Conservation (phyloP, 2,888 invertebrate genomes). For the Vannuccia rotundouncinata region DNA sequence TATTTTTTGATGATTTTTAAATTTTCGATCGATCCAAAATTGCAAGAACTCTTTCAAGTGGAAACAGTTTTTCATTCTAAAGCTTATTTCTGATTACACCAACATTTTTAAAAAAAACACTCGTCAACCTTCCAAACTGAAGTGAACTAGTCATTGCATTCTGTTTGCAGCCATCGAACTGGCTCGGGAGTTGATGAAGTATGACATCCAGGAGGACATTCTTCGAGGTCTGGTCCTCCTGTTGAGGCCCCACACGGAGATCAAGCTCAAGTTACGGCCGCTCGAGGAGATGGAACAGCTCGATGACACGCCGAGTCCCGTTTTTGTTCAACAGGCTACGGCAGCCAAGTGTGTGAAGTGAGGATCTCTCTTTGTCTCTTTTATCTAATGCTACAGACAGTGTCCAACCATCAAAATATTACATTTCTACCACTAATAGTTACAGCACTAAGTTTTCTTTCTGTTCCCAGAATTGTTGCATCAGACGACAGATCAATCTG, state of each 20-base stretch:
- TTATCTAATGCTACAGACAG: not conserved
- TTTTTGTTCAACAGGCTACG: conserved; percentile 56
- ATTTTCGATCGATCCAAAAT: not conserved
- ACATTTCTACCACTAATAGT: not conserved
- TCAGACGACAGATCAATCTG: not conserved
- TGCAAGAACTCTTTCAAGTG: too few species aligned
- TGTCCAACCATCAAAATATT: not conserved
- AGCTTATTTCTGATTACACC: too few species aligned
- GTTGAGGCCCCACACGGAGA: conserved; percentile 50
- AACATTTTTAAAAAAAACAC: too few species aligned
- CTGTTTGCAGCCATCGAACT: conserved; percentile 51
- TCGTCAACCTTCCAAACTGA: too few species aligned
- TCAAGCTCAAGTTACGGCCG: conserved; percentile 41
- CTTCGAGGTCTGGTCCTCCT: conserved; percentile 49
- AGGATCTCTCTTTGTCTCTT: not conserved
- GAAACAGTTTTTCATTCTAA: too few species aligned
- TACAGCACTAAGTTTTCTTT: conserved; percentile 43
- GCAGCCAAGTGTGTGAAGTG: conserved; percentile 54
- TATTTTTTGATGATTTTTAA: not conserved
- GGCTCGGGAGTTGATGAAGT: conserved; percentile 54
- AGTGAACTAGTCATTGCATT: not conserved
- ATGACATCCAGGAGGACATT: conserved; percentile 46
- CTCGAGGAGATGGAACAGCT: conserved; percentile 8
- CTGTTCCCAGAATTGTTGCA: not conserved
- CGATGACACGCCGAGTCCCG: conserved; percentile 46